Conservation (phyloP, 2,113 vertebrate species). For the Sylvia atricapilla region DNA sequence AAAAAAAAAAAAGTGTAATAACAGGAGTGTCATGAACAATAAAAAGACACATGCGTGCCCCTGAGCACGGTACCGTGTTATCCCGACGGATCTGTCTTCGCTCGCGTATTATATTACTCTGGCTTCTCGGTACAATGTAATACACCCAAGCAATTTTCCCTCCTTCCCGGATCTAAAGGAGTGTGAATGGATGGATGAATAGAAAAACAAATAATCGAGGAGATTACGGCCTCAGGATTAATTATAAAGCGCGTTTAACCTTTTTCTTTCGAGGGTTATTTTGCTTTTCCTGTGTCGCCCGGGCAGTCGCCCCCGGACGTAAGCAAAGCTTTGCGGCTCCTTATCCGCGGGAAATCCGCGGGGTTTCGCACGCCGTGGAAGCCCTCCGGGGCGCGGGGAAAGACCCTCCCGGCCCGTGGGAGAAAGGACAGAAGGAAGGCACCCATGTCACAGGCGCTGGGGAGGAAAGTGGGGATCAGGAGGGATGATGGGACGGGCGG, state of each 20-base stretch:
- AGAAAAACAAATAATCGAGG: slow-evolving; percentile 41
- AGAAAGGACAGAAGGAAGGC: neutral
- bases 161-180: slow-evolving; percentile 23
- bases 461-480: neutral
- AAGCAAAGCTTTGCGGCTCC: neutral
- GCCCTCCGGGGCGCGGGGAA: neutral
- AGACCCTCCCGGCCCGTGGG: neutral
- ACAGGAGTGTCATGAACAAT: neutral
- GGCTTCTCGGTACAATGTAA: slow-evolving; percentile 7
- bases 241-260: slow-evolving; percentile 2
- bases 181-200: slow-evolving; percentile 41
- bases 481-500: neutral
- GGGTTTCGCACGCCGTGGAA: neutral
- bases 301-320: neutral
- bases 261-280: neutral
- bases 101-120: neutral
- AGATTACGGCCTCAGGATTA: slow-evolving; percentile 36
- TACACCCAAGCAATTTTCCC: neutral
- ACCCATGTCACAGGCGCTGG: neutral
- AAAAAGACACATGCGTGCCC: neutral
- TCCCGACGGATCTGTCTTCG: slow-evolving; percentile 43
- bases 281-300: neutral
- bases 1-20: neutral
- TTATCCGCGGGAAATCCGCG: neutral
- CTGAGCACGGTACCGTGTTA: neutral